Evolutionary conservation across 2,888 invertebrate genomes (phyloP), one percentile per base, ranked within the genome.

Genomic region (Cyrtodaria siliqua): DNA sequence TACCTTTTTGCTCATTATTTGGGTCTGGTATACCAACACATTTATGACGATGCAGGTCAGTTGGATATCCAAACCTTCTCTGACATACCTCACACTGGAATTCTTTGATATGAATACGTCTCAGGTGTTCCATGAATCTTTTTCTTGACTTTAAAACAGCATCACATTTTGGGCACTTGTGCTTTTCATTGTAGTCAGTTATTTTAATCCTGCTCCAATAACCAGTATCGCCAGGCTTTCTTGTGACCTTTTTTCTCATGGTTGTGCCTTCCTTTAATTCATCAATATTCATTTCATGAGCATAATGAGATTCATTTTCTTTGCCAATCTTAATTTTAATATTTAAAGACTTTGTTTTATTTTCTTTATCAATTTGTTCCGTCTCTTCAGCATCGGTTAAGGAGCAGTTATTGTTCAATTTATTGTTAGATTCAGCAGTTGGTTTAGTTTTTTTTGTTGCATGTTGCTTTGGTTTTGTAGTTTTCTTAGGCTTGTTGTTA

Each of bases 61-160:
- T 75, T 38, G 79, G 79, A 57, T 79, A 79, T 9, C 79, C 79
- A 62, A 79, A 79, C 24, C 75, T 24, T 56, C 68, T 71, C 6
- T 60, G 42, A 71, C 79, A 79, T n/a, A 72, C 56, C n/a, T 63
- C 47, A 56, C 79, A 79, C 55, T 64, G 52, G 52, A 68, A 75
- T 12, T 71, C 75, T 40, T 71, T 79, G 1, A 71, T 33, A 61
- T 79, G 79, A 40, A 79, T 71, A 50, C 79, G 52, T 29, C 73
- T 59, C 38, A 71, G 33, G 53, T 79, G 79, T 20, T 79, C 79
- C 52, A 59, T 55, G 55, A 66, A 79, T 20, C 79, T 18, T 52
- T 75, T 79, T 38, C 79, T 71, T 14, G 79, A 75, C 29, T 68
- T 75, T 49, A 79, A 44, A 14, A 69, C 64, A 18, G 71, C 79